A percentile compares a stretch with the other conserved stretches of the same genome.
These are phyloP conservation scores for Drosophila atripex DNA, from an alignment of 2,888 invertebrate species.

Conservation along the genomic window DNA sequence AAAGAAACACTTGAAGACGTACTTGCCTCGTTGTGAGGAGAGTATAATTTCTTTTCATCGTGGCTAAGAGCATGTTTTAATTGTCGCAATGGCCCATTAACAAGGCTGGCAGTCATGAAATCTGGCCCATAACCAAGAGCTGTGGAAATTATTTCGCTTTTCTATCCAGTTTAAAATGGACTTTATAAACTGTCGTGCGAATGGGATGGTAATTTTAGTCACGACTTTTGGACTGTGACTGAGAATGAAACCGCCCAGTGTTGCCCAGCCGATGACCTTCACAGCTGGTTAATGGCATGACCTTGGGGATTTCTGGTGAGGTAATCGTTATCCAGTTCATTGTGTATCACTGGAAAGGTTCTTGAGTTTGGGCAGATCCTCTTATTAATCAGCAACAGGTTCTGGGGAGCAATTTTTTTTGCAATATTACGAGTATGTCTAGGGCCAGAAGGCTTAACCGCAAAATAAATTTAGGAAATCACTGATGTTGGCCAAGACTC, in stretches of 20 bases:
- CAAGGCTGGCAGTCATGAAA: constrained; percentile 32
- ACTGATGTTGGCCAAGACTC: constrained; percentile 1
- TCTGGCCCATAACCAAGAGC: constrained; percentile 18
- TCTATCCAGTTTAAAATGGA: constrained; percentile 6
- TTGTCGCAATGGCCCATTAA: constrained; percentile 35
- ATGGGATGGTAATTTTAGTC: constrained; percentile 16
- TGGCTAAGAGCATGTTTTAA: constrained; percentile 32
- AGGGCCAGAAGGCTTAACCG: neutral
- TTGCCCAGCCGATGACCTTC: constrained; percentile 15
- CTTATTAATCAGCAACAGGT: constrained; percentile 5
- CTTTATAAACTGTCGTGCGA: constrained; percentile 20
- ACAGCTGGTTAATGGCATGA: constrained; percentile 15
- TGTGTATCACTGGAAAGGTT: constrained; percentile 24
- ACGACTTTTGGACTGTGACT: constrained; percentile 19
- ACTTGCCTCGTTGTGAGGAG: constrained; percentile 23
- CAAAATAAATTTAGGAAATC: neutral
- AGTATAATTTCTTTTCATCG: constrained; percentile 35
- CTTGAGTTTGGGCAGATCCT: constrained; percentile 2
- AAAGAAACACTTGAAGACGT: constrained; percentile 5
- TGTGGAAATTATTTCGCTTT: constrained; percentile 14
- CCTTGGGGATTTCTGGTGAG: constrained; percentile 31
- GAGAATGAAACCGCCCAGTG: constrained; percentile 19
- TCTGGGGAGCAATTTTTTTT: neutral
- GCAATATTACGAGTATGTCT: too few species aligned
- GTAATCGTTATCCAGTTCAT: constrained; percentile 25